Base-by-base conservation (phyloP, 2,888 invertebrate species). In the Thecophora atra region DNA sequence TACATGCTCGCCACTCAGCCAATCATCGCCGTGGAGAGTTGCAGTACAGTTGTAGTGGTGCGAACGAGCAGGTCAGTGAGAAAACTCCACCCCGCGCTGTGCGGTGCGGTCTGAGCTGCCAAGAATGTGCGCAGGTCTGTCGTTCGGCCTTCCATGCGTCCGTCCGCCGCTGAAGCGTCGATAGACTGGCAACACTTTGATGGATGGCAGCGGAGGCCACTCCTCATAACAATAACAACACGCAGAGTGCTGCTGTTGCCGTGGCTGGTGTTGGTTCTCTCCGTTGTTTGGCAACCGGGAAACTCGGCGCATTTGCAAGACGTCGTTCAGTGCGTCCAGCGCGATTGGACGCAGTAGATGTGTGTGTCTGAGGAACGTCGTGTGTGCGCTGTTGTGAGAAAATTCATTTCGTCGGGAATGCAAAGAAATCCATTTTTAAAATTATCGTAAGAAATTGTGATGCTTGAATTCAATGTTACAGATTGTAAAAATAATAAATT, bases 301-400 rank as follows among this genome's bases (percentile, higher is more conserved):
- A 67, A 58, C 56, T 72, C 24, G 60, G 19, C 62, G 60, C 47
- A 69, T 52, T 74, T 73, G 69, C 69, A 75, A 75, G 74, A 63
- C 64, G 73, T 75, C 82, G 73, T 80, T 84, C 77, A 87, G 86
- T 86, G 81, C 83, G 81, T 80, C 82, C 80, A 81, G 84, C 83
- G 84, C 83, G 82, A 86, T 85, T 86, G 86, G 82, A 84, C 81
- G 81, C 83, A 80, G 79, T 80, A 83, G 85, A 82, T 80, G 78
- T 83, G 60, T 70, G 66, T 73, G 42, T 70, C 60, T 65, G 60
- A 52, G 72, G 42, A 17, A 58, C 63, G 19, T 51, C 58, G 68
- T 54, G 68, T 60, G 47, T 42, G 37, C 15, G 37, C 17, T 24
- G 58, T 24, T 8, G 28, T 71, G 21, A 54, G 19, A 54, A 54